These are phyloP conservation scores for Calcarius ornatus DNA, from an alignment of 2,113 vertebrate genomes.

Conservation along the genomic window DNA sequence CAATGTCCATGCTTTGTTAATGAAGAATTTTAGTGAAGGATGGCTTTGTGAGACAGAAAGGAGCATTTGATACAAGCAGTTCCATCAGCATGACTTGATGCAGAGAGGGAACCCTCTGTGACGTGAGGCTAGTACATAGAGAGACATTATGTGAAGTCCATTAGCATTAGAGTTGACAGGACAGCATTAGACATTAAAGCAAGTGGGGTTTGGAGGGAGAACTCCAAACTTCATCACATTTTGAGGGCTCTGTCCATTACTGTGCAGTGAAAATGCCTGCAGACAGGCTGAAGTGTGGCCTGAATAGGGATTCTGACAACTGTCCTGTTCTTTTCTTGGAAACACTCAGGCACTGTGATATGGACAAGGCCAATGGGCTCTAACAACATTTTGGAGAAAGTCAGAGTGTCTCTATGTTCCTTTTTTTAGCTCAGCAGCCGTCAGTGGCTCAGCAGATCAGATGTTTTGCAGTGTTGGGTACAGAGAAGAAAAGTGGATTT, in stretches of 20 bases:
- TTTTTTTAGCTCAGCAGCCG: conserved; percentile 28
- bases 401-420: neutral
- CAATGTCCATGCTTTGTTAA: neutral
- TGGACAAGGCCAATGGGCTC: neutral
- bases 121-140: neutral
- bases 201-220: neutral
- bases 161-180: neutral
- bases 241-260: neutral
- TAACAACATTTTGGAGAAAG: neutral
- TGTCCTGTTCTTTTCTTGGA: conserved; percentile 44
- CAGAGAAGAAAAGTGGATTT: neutral
- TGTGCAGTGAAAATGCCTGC: neutral
- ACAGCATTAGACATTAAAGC: neutral
- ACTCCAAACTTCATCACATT: neutral
- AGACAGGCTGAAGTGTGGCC: neutral
- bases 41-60: neutral
- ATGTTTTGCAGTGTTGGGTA: neutral
- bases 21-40: neutral
- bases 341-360: conserved; percentile 39
- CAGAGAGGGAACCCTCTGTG: neutral
- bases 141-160: neutral
- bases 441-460: neutral
- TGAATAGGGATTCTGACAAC: neutral
- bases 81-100: neutral
- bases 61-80: neutral